A percentile compares a stretch with the other conserved stretches of the same genome.
Conservation (phyloP, 2,797 vertebrate genomes). For the Helicolenus hilgendorfi region DNA sequence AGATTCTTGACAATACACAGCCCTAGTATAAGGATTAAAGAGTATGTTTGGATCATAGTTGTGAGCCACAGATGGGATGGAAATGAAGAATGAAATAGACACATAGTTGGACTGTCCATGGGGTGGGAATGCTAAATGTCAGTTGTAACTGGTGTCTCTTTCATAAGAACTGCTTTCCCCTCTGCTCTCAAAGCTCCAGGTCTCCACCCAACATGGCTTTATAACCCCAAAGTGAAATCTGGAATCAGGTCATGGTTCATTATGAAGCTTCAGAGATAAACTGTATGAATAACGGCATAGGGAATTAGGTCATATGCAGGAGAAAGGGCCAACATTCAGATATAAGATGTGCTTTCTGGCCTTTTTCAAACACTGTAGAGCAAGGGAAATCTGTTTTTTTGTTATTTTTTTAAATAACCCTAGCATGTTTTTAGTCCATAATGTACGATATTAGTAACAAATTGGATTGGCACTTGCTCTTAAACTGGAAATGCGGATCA, state of each 20-base stretch:
- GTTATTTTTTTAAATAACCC: too few relatives aligned
- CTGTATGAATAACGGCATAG: not conserved
- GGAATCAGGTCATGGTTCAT: not conserved
- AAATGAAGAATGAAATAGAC: conserved; percentile 3
- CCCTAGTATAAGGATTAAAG: not conserved
- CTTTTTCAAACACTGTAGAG: not conserved
- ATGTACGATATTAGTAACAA: not conserved
- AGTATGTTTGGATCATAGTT: not conserved
- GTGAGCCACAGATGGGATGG: conserved; percentile 30
- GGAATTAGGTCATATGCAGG: not conserved
- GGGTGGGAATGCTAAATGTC: conserved; percentile 15
- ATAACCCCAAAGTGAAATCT: not conserved
- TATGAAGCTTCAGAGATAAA: not conserved
- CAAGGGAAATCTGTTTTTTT: not conserved
- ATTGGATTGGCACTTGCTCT: not conserved
- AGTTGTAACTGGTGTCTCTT: not conserved
- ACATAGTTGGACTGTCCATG: not conserved
- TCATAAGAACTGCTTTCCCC: not conserved
- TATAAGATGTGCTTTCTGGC: not conserved
- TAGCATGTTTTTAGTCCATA: not conserved
- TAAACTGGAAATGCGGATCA: conserved; percentile 1
- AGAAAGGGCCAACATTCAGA: not conserved
- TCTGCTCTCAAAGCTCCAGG: not conserved
- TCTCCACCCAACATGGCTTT: not conserved
- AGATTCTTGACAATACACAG: too few relatives aligned